Conservation (phyloP, 2,113 vertebrate species). For the Halichoeres trimaculatus region DNA sequence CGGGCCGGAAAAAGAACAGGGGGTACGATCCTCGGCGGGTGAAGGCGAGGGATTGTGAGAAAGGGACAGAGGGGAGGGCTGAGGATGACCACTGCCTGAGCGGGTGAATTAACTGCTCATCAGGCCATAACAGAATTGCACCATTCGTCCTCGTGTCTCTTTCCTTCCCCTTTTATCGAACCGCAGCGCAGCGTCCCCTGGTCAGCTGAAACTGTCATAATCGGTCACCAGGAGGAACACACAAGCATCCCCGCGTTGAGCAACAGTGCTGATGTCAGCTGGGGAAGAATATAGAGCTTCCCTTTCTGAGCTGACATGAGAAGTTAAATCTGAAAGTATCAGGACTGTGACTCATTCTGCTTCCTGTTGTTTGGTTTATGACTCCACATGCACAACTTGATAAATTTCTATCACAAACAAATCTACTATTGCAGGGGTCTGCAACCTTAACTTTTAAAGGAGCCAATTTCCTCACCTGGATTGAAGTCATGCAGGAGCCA, state of each 20-base stretch:
- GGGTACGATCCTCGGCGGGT: slow-evolving; percentile 38
- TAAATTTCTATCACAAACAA: no score
- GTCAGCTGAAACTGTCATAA: slow-evolving; percentile 29
- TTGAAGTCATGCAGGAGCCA: no score
- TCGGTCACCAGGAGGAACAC: slow-evolving; percentile 17
- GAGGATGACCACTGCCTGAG: slow-evolving; percentile 41
- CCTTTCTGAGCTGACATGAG: not conserved
- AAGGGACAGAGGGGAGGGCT: slow-evolving; percentile 11
- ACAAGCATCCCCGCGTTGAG: not conserved
- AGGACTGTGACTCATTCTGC: not conserved
- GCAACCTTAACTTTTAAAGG: no score
- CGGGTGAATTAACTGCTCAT: slow-evolving; percentile 58
- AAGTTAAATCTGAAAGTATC: not conserved
- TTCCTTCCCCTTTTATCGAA: slow-evolving; percentile 51
- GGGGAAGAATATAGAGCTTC: not conserved
- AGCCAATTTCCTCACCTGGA: no score
- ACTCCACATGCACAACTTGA: not conserved
- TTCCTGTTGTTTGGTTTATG: not conserved
- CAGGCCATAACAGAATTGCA: slow-evolving; percentile 44
- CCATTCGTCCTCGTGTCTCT: slow-evolving; percentile 42
- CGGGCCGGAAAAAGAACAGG: slow-evolving; percentile 62
- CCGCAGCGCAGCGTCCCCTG: slow-evolving; percentile 23
- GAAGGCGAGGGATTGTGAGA: slow-evolving; percentile 18
- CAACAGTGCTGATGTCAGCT: slow-evolving; percentile 5
- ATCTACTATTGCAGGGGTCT: no score